Evolutionary conservation across 2,797 vertebrate species (phyloP).

Genomic region (Schizopygopsis pylzovi): DNA sequence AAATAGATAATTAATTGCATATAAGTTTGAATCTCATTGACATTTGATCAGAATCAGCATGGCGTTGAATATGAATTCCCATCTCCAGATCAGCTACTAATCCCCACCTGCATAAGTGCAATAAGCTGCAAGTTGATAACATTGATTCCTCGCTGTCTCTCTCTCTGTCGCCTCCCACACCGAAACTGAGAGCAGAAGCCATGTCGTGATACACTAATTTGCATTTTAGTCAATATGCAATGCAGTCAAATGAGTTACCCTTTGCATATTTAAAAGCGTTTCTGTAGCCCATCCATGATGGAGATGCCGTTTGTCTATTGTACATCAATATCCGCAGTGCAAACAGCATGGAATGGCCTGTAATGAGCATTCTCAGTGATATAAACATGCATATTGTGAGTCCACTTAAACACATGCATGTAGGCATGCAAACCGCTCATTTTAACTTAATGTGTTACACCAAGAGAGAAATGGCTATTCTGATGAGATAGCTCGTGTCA

Average conservation of each 20-base stretch:
- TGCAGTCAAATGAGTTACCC: slow-evolving; percentile 45
- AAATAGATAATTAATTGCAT: neutral
- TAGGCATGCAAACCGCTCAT: slow-evolving; percentile 36
- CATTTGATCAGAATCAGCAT: slow-evolving; percentile 55
- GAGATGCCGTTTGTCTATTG: slow-evolving; percentile 37
- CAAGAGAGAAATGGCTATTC: slow-evolving; percentile 41
- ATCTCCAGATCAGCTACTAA: slow-evolving; percentile 54
- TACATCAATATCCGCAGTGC: neutral
- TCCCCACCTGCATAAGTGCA: slow-evolving; percentile 57
- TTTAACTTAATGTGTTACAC: neutral
- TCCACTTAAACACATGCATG: slow-evolving; percentile 19
- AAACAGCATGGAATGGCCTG: slow-evolving; percentile 22
- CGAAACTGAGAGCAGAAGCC: slow-evolving; percentile 40
- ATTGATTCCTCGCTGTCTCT: slow-evolving; percentile 55
- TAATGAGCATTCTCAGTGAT: slow-evolving; percentile 14
- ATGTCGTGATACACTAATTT: slow-evolving; percentile 53
- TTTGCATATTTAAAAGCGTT: slow-evolving; percentile 53
- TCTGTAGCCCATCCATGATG: slow-evolving; percentile 36
- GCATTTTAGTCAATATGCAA: slow-evolving; percentile 56
- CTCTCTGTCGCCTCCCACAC: slow-evolving; percentile 42
- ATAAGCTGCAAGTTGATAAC: slow-evolving; percentile 58
- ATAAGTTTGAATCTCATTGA: slow-evolving; percentile 57
- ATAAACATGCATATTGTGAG: slow-evolving; percentile 24
- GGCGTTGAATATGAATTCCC: slow-evolving; percentile 50
- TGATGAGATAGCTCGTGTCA: slow-evolving; percentile 32